Conservation (phyloP, 2,888 invertebrate genomes). For the Platerodrilus igneus region DNA sequence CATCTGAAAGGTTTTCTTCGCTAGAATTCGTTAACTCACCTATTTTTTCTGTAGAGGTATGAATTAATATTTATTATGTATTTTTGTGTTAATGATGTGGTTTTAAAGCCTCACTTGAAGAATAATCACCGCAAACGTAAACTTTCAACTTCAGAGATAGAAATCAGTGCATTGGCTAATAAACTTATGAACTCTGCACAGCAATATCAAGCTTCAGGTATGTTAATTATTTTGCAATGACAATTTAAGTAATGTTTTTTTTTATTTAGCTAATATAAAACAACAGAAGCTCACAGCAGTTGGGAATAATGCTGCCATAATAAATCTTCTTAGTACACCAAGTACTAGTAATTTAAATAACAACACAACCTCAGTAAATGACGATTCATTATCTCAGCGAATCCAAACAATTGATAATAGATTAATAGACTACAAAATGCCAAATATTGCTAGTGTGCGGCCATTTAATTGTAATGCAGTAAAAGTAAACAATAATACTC, state of each 20-base stretch:
- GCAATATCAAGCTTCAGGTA: slow-evolving; percentile 66
- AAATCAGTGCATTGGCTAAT: slow-evolving; percentile 73
- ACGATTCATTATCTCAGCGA: slow-evolving; percentile 40
- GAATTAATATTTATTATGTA: no score
- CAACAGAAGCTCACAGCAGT: slow-evolving; percentile 45
- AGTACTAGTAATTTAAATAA: slow-evolving; percentile 56
- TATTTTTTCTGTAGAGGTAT: no score
- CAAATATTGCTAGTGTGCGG: slow-evolving; percentile 49
- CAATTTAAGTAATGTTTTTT: slow-evolving; percentile 1
- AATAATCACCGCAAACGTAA: no score
- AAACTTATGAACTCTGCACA: slow-evolving; percentile 79
- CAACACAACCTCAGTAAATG: slow-evolving; percentile 56
- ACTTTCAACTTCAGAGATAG: slow-evolving; percentile 53
- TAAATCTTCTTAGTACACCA: slow-evolving; percentile 72
- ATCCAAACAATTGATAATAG: slow-evolving; percentile 42
- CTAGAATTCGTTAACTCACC: no score
- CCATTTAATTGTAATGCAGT: slow-evolving; percentile 46
- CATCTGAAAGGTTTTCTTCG: no score
- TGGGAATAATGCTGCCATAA: slow-evolving; percentile 66
- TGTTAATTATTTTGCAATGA: background rate
- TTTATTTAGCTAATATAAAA: slow-evolving; percentile 33
- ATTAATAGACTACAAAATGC: slow-evolving; percentile 54
- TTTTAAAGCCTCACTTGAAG: no score
- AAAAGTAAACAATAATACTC: slow-evolving; percentile 44
- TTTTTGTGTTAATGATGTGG: no score